phyloP scores from a whole-genome alignment of 2,888 invertebrate species.

The Pristionchus japonicus region DNA sequence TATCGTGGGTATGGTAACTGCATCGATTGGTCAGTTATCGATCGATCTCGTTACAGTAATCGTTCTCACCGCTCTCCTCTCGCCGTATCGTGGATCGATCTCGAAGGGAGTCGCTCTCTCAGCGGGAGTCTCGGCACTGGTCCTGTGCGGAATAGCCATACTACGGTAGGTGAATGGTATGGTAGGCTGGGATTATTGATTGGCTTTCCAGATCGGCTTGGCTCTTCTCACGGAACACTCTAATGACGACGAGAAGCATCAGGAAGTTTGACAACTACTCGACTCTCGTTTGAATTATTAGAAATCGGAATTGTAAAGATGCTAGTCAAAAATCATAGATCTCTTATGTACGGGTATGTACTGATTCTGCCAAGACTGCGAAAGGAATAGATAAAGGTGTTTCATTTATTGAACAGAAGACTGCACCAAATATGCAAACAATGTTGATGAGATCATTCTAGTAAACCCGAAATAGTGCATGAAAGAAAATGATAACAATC shows the following conservation, averaged over 20 bases:
- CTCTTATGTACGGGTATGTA: background rate
- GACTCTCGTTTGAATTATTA: conserved; percentile 1
- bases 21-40: background rate
- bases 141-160: conserved; percentile 49
- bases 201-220: background rate
- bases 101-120: conserved; percentile 57
- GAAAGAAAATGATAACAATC: background rate
- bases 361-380: background rate
- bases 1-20: conserved; percentile 48
- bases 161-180: background rate
- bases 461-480: background rate
- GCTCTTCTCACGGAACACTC: conserved; percentile 9
- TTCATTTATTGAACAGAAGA: background rate
- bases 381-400: background rate
- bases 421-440: background rate
- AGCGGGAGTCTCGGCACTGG: conserved; percentile 54
- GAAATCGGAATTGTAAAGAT: background rate
- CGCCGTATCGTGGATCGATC: conserved; percentile 49
- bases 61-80: conserved; percentile 47
- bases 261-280: conserved; percentile 36
- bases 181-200: background rate
- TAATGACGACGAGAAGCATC: background rate
- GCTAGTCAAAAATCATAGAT: conserved; percentile 18
- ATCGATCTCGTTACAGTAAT: conserved; percentile 52
- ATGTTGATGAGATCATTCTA: background rate